A percentile compares a stretch with the other conserved stretches of the same genome.
Conservation (phyloP, 2,888 invertebrate species). For the Rhagophthalmus giganteus region DNA sequence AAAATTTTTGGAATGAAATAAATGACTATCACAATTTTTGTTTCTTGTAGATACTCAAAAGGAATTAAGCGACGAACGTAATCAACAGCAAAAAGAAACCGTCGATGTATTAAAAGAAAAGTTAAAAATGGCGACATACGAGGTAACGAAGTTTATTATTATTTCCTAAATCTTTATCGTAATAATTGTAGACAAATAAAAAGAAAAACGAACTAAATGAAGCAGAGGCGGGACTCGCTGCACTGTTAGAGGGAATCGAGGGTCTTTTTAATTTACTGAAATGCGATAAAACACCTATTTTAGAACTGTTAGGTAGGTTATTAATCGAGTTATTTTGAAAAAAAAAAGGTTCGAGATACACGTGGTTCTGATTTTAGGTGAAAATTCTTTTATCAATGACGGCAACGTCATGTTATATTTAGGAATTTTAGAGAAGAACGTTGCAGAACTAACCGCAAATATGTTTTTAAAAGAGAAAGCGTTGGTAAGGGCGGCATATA, state of each 20-base stretch:
- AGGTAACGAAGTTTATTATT: slow-evolving; percentile 50
- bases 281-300: slow-evolving; percentile 71
- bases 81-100: slow-evolving; percentile 63
- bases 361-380: slow-evolving; percentile 50
- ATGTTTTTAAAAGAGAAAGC: slow-evolving; percentile 55
- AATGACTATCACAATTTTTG: neutral
- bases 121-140: slow-evolving; percentile 57
- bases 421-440: slow-evolving; percentile 78
- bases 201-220: slow-evolving; percentile 47
- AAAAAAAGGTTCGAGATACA: neutral
- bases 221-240: slow-evolving; percentile 39
- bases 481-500: slow-evolving; percentile 18
- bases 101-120: slow-evolving; percentile 59
- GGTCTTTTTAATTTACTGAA: slow-evolving; percentile 63
- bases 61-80: slow-evolving; percentile 61
- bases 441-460: slow-evolving; percentile 64
- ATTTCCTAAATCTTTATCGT: neutral
- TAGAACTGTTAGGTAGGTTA: slow-evolving; percentile 22
- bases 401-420: slow-evolving; percentile 82
- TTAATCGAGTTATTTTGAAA: too few relatives aligned
- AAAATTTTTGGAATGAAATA: neutral
- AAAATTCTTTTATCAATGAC: slow-evolving; percentile 70
- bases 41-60: slow-evolving; percentile 61
- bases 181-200: slow-evolving; percentile 41
- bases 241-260: slow-evolving; percentile 57